Percentiles rank a stretch among this genome's conserved stretches.
Evolutionary conservation across 1,140 invertebrate genomes (phyloP).

Genomic region (Cepaea nemoralis): DNA sequence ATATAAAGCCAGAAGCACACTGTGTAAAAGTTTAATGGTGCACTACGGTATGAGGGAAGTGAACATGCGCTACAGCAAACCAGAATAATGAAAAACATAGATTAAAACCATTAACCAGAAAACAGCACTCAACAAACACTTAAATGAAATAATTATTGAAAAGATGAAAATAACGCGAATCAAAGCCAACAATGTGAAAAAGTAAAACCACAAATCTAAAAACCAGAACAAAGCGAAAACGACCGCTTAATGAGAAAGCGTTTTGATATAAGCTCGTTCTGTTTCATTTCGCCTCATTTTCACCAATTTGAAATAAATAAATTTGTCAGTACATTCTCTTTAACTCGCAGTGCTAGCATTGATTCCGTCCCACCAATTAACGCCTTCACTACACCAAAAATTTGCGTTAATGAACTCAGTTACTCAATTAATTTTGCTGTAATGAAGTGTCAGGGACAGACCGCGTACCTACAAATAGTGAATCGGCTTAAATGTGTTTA

Average conservation of each 20-base stretch:
- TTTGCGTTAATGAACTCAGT: not conserved
- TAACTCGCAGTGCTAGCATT: not conserved
- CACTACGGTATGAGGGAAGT: too few species aligned
- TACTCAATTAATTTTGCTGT: constrained; percentile 11
- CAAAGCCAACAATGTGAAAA: not conserved
- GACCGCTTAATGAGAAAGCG: constrained; percentile 6
- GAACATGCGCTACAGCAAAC: not conserved
- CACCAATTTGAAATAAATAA: not conserved
- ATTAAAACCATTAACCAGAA: not conserved
- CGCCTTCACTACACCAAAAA: not conserved
- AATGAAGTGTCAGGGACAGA: not conserved
- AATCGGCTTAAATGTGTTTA: not conserved
- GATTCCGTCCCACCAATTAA: not conserved
- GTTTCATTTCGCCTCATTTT: constrained; percentile 13
- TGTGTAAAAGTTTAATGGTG: too few species aligned
- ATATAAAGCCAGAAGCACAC: too few species aligned
- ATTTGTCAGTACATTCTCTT: not conserved
- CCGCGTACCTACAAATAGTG: not conserved
- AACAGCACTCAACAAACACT: not conserved
- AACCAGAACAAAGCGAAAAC: not conserved
- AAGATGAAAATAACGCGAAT: not conserved
- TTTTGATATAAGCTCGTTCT: not conserved
- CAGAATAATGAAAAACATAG: not conserved
- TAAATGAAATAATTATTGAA: not conserved
- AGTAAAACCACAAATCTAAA: not conserved